Evolutionary conservation across 2,797 vertebrate genomes (phyloP).

Genomic region (Lithobates sylvaticus): DNA sequence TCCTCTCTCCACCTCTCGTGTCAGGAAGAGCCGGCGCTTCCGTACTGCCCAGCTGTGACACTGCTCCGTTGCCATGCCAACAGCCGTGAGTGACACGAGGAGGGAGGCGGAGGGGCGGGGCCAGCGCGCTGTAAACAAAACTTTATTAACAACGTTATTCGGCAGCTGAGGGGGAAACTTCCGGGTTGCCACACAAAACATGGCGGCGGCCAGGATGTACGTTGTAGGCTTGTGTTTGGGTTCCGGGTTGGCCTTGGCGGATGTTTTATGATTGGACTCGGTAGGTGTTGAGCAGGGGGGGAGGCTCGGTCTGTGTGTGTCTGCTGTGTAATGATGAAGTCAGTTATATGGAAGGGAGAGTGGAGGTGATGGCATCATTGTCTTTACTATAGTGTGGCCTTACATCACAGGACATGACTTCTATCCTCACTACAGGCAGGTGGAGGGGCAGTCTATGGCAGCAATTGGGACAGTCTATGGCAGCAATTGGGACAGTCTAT

Average conservation of each 20-base stretch:
- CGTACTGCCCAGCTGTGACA: constrained; percentile 41
- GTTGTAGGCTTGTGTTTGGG: not conserved
- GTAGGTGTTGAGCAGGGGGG: not conserved
- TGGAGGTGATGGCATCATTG: too few species aligned
- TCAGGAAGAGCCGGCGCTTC: constrained; percentile 60
- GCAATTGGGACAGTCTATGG: too few species aligned
- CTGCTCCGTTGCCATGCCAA: constrained; percentile 46
- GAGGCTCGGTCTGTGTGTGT: too few species aligned
- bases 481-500: too few species aligned
- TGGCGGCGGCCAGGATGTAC: constrained; percentile 15
- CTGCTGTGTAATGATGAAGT: too few species aligned
- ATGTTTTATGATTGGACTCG: too few species aligned
- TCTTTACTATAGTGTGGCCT: too few species aligned
- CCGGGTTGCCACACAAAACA: constrained; percentile 17
- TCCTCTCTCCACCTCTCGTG: constrained; percentile 46
- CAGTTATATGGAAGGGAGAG: too few species aligned
- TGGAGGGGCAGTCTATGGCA: too few species aligned
- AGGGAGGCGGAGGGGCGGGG: not conserved
- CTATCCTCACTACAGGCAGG: too few species aligned
- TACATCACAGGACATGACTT: too few species aligned
- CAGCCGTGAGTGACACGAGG: constrained; percentile 47
- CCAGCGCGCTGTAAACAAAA: not conserved
- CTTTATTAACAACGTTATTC: constrained; percentile 8
- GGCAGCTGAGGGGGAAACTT: not conserved
- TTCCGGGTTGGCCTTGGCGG: not conserved